phyloP scores from a whole-genome alignment of 1,140 invertebrate species.

The Rhynchophorus ferrugineus region DNA sequence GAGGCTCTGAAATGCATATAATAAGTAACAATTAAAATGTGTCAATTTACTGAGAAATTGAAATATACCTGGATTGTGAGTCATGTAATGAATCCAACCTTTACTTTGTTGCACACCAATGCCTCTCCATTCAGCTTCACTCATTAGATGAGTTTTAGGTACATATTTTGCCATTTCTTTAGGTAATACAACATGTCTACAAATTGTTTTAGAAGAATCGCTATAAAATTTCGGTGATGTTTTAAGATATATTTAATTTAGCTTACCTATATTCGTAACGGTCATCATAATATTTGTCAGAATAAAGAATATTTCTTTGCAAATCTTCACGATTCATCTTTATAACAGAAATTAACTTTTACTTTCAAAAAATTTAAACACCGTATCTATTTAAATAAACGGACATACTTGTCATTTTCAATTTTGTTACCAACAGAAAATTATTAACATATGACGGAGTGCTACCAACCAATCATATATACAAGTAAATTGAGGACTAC shows the following conservation, averaged over 20 bases:
- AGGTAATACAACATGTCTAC: constrained; percentile 86
- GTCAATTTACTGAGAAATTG: not conserved
- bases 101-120: constrained; percentile 90
- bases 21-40: constrained; percentile 1
- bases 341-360: constrained; percentile 1
- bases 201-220: constrained; percentile 29
- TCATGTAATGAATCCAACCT: constrained; percentile 95
- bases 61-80: constrained; percentile 65
- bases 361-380: constrained; percentile 1
- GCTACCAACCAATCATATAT: too few species aligned
- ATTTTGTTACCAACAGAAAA: constrained; percentile 17
- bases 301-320: constrained; percentile 70
- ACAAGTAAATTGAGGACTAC: too few species aligned
- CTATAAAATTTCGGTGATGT: not conserved
- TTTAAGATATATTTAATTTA: not conserved
- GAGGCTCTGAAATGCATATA: constrained; percentile 46
- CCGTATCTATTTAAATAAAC: too few species aligned
- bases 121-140: constrained; percentile 84
- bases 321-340: constrained; percentile 33
- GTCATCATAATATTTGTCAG: constrained; percentile 85
- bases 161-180: constrained; percentile 85
- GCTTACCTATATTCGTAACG: constrained; percentile 76
- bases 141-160: constrained; percentile 85
- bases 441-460: too few species aligned
- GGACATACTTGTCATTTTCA: constrained; percentile 11